Evolutionary conservation across 2,888 invertebrate genomes (phyloP).

Genomic region (Hydrotaea diabolus): DNA sequence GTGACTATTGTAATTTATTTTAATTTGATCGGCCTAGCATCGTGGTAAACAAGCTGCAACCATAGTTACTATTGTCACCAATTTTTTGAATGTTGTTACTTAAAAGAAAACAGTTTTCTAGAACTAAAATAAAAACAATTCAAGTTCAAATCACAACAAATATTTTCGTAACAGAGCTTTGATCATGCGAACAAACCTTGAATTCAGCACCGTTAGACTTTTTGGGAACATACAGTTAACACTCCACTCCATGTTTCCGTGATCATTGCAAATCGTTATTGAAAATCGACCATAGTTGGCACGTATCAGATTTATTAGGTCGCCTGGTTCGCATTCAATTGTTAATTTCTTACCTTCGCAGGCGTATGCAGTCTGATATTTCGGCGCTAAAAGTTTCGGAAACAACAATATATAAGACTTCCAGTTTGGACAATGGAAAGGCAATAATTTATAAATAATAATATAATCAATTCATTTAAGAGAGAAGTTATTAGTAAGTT

Average conservation of each 20-base stretch:
- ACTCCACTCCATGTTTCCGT: conserved; percentile 97
- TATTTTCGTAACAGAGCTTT: neutral
- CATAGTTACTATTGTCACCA: neutral
- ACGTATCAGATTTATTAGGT: conserved; percentile 93
- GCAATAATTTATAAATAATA: conserved; percentile 26
- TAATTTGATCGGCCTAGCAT: no score
- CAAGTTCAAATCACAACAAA: no score
- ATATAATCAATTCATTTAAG: conserved; percentile 35
- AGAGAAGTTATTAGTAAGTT: conserved; percentile 70
- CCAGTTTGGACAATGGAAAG: neutral
- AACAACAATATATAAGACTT: conserved; percentile 2
- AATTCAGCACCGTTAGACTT: conserved; percentile 92
- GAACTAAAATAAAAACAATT: no score
- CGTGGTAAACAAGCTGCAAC: neutral
- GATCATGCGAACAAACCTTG: conserved; percentile 87
- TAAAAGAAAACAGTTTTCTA: no score
- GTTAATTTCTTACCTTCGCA: conserved; percentile 95
- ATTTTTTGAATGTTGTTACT: no score
- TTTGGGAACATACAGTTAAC: conserved; percentile 97
- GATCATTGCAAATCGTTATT: conserved; percentile 97
- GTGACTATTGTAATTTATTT: no score
- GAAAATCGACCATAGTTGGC: conserved; percentile 98
- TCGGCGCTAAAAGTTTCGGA: conserved; percentile 81
- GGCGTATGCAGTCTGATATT: conserved; percentile 95
- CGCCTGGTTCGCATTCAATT: conserved; percentile 94